Base-by-base conservation (phyloP, 2,797 vertebrate genomes). In the Tapera naevia region DNA sequence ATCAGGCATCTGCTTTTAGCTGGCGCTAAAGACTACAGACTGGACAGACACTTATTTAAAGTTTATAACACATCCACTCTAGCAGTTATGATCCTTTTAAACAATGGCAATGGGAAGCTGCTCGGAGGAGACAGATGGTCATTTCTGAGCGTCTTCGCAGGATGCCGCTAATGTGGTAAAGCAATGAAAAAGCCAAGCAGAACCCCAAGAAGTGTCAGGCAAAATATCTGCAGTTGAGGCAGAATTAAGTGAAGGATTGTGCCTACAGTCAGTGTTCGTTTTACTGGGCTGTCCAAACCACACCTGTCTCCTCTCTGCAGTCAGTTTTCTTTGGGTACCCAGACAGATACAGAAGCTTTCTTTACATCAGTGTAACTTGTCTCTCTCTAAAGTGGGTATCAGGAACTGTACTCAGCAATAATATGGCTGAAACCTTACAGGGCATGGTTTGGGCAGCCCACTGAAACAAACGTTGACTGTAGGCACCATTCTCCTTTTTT, bases 111-210 rank as follows among this genome's bases (percentile, higher is more conserved):
- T 23, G 35, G 46, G 54, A 80, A 91, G 75, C 88, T 80, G 48
- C 80, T 83, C 0, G 0, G 82, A 45, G 69, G 75, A 94, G 79
- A 93, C 95, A 94, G 94, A 96, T 94, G 94, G 91, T 11, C 78
- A 69, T 89, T 88, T 72, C 71, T 86, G 89, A 79, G 85, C 89
- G 93, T 72, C 89, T 91, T 54, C 92, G 75, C 94, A 89, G 87
- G 95, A 83, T 27, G 69, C 61, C 16, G 3, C 64, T 80, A 51
- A 69, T 13, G 56, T 73, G 46, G 78, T 22, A 43, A 88, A 57
- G 78, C 43, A 74, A 53, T 15, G 43, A 33, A 83, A 72, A 71
- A 86, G 78, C 82, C 80, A 86, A 91, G 91, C 45, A 74, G 86
- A 86, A 93, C 69, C n/a, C 37, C 81, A 86, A 33, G 58, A 64